Percentiles rank a stretch among this genome's conserved stretches.
phyloP scores from a whole-genome alignment of 2,113 vertebrate species.

The Etheostoma cragini region DNA sequence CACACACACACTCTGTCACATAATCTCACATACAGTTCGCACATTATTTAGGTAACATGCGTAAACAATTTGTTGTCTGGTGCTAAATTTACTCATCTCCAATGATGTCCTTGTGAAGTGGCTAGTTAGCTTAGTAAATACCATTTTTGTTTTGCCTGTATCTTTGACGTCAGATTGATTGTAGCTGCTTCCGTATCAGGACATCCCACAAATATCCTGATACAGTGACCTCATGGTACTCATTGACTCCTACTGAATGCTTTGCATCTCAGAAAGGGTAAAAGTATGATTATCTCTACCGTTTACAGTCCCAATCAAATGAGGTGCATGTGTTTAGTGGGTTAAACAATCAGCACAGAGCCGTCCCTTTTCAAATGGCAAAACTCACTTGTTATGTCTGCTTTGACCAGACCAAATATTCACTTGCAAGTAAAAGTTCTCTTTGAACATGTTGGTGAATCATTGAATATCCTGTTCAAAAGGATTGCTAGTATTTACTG shows the following conservation, averaged over 20 bases:
- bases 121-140: slow-evolving; percentile 5
- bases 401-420: slow-evolving; percentile 19
- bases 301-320: slow-evolving; percentile 25
- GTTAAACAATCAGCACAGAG: slow-evolving; percentile 20
- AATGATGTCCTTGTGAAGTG: slow-evolving; percentile 11
- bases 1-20: background rate
- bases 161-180: background rate
- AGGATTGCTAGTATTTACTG: background rate
- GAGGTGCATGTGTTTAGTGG: slow-evolving; percentile 24
- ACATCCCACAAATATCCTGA: background rate
- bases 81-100: slow-evolving; percentile 13
- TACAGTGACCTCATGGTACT: slow-evolving; percentile 25
- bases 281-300: slow-evolving; percentile 14
- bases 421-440: background rate
- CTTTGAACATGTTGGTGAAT: background rate
- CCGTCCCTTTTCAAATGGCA: slow-evolving; percentile 27
- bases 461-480: background rate
- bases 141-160: background rate
- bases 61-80: slow-evolving; percentile 29
- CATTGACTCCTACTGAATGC: slow-evolving; percentile 40
- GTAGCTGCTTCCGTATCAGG: background rate
- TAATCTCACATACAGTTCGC: slow-evolving; percentile 9
- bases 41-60: slow-evolving; percentile 39
- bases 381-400: slow-evolving; percentile 37
- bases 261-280: slow-evolving; percentile 17